Percentiles rank a stretch among this genome's conserved stretches.
phyloP scores from a whole-genome alignment of 2,888 invertebrate genomes.

The Resseliella maxima region DNA sequence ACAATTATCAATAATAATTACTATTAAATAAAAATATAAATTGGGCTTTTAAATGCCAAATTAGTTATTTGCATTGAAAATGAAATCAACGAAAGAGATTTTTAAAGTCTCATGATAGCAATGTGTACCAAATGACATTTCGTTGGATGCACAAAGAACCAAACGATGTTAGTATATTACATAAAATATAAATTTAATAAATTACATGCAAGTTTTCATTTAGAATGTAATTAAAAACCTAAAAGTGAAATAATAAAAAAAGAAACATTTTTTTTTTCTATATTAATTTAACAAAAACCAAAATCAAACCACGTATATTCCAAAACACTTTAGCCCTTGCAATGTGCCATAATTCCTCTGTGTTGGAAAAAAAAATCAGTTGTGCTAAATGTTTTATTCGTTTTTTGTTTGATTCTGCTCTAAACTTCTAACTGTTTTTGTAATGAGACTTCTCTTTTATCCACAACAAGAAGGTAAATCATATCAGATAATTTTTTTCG shows the following conservation, averaged over 20 bases:
- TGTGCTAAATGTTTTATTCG: no score
- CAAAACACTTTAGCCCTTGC: not conserved
- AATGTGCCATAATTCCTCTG: not conserved
- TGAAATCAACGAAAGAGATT: no score
- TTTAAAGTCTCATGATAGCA: no score
- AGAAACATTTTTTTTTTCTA: not conserved
- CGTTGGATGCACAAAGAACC: slow-evolving; percentile 13
- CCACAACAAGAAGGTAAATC: slow-evolving; percentile 34
- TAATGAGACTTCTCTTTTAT: not conserved
- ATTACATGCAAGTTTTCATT: not conserved
- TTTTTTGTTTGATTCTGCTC: not conserved
- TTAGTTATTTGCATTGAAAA: no score
- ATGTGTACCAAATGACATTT: not conserved
- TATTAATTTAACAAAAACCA: not conserved
- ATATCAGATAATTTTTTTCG: not conserved
- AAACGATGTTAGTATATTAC: slow-evolving; percentile 32
- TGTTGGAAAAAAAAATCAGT: no score
- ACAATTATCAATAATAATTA: not conserved
- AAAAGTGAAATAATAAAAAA: not conserved
- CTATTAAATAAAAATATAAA: not conserved
- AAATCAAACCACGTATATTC: not conserved
- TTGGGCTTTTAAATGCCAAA: not conserved
- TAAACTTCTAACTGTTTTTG: not conserved
- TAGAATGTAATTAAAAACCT: slow-evolving; percentile 18
- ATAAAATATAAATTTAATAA: not conserved